These are phyloP conservation scores for Centropyge bicolor DNA, from an alignment of 2,797 vertebrate species.

Conservation along the genomic window DNA sequence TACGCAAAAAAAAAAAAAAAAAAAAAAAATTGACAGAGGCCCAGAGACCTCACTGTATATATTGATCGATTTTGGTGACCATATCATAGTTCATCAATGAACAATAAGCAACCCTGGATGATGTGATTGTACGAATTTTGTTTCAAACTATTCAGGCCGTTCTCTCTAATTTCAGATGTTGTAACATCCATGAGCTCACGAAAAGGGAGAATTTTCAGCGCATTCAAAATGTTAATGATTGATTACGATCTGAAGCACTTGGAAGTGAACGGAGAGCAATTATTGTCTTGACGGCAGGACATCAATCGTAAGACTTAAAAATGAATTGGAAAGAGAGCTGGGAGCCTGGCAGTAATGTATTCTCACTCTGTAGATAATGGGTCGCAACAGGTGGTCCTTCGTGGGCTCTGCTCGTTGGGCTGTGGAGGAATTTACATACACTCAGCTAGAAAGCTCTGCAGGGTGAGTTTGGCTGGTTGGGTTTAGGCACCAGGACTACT, in stretches of 20 bases:
- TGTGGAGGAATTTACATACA: background rate
- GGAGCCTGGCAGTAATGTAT: conserved; percentile 1
- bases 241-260: conserved; percentile 1
- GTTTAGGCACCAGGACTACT: too few relatives aligned
- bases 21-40: background rate
- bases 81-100: background rate
- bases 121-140: background rate
- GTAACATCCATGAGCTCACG: background rate
- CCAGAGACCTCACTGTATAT: background rate
- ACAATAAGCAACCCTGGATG: background rate
- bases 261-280: conserved; percentile 2
- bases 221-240: conserved; percentile 4
- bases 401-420: background rate
- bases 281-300: background rate
- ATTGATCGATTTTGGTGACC: background rate
- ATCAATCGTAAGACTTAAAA: conserved; percentile 5
- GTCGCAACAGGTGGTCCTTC: conserved; percentile 14
- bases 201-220: background rate
- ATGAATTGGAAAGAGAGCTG: background rate
- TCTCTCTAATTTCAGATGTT: background rate
- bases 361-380: conserved; percentile 1
- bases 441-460: conserved; percentile 11
- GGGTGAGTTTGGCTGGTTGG: conserved; percentile 16
- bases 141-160: background rate
- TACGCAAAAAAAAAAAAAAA: background rate